phyloP scores from a whole-genome alignment of 2,888 invertebrate genomes.

The Plemyria rubiginata region DNA sequence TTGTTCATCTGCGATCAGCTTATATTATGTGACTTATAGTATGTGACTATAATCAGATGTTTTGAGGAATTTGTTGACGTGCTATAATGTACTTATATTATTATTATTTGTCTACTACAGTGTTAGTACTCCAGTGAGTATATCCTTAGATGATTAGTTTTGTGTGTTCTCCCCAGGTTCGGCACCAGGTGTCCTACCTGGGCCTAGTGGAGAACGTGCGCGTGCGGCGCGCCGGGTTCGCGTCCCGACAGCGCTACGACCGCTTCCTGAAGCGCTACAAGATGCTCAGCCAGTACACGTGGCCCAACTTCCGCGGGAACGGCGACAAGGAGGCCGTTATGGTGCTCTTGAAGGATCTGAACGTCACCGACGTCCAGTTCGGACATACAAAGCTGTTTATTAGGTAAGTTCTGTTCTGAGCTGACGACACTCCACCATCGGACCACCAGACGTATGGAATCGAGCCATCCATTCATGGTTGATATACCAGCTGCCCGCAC shows the following conservation, averaged over 20 bases:
- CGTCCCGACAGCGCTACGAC: constrained; percentile 97
- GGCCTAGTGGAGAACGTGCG: constrained; percentile 98
- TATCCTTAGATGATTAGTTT: too few relatives aligned
- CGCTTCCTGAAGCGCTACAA: constrained; percentile 98
- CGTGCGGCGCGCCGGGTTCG: constrained; percentile 98
- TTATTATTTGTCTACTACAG: too few relatives aligned
- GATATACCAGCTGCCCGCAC: too few relatives aligned
- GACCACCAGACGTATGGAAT: too few relatives aligned
- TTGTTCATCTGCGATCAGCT: too few relatives aligned
- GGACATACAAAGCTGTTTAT: constrained; percentile 99
- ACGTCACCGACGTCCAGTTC: constrained; percentile 93
- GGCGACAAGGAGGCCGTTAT: constrained; percentile 92
- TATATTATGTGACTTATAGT: too few relatives aligned
- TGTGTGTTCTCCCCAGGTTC: constrained; percentile 61
- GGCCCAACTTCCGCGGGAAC: constrained; percentile 96
- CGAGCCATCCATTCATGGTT: too few relatives aligned
- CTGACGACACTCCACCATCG: too few relatives aligned
- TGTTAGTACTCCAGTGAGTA: too few relatives aligned
- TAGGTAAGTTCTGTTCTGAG: constrained; percentile 72
- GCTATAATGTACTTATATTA: too few relatives aligned
- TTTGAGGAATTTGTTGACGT: too few relatives aligned
- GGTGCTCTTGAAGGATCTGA: constrained; percentile 92
- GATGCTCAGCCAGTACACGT: constrained; percentile 97
- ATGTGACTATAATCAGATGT: too few relatives aligned
- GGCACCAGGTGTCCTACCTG: constrained; percentile 92